phyloP scores from a whole-genome alignment of 2,888 invertebrate genomes.

The Bruchidius siliquastri region DNA sequence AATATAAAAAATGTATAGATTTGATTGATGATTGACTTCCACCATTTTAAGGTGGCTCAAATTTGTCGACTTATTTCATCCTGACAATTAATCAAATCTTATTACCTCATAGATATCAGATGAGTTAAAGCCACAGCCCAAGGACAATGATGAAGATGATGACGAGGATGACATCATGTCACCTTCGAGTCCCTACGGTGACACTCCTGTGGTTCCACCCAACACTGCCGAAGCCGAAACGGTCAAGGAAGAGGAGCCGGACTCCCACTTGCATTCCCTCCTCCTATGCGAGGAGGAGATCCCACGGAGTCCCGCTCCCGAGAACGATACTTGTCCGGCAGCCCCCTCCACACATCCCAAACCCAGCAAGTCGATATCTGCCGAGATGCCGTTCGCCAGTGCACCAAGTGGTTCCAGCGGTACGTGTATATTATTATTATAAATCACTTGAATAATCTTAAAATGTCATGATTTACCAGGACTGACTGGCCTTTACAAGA shows the following conservation, averaged over 20 bases:
- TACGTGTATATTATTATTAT: constrained; percentile 29
- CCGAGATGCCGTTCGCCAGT: constrained; percentile 68
- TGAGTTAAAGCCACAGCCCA: constrained; percentile 2
- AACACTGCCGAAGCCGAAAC: constrained; percentile 4
- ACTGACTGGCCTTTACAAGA: too few relatives aligned
- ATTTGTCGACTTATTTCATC: too few relatives aligned
- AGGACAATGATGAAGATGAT: constrained; percentile 19
- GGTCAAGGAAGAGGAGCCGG: constrained; percentile 32
- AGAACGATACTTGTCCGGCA: constrained; percentile 39
- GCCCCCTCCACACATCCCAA: constrained; percentile 42
- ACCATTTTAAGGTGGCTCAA: too few relatives aligned
- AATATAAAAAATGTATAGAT: too few relatives aligned
- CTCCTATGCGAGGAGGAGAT: constrained; percentile 86
- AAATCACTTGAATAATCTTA: too few relatives aligned
- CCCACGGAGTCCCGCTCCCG: constrained; percentile 81
- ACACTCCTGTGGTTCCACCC: constrained; percentile 28
- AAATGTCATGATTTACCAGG: too few relatives aligned
- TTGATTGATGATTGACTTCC: too few relatives aligned
- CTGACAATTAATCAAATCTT: too few relatives aligned
- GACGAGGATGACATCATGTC: not conserved
- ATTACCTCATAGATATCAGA: not conserved
- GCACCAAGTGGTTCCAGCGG: constrained; percentile 54
- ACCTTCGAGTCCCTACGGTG: constrained; percentile 20
- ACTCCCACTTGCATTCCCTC: constrained; percentile 62
- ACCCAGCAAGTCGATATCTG: constrained; percentile 46